Base-by-base conservation (phyloP, 2,113 vertebrate species). In the Hyperoodon ampullatus region DNA sequence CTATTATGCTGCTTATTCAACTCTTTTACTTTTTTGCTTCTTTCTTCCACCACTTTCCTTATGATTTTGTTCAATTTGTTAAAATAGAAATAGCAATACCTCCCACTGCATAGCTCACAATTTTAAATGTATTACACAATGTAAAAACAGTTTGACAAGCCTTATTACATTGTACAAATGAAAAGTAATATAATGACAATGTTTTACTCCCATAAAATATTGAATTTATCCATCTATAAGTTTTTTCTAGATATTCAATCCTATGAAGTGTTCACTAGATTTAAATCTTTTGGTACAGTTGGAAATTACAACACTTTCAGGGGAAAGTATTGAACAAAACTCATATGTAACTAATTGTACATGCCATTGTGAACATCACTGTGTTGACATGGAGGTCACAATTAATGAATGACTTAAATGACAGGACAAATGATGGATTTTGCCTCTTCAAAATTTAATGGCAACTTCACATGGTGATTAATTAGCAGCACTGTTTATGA, bases 371-470 rank as follows among this genome's bases (percentile, higher is more conserved):
- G 93, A 96, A 58, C 63, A 92, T 42, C 14, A 12, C 35, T 47
- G 24, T 87, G 55, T 78, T 55, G 61, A 86, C 58, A 78, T 26
- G 8, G 60, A 91, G 44, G 71, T 93, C 86, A 96, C 89, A 86
- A 84, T 88, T 90, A 93, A 94, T 66, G 75, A 92, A 72, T 86
- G 53, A 19, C 63, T 78, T 88, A 93, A 95, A 53, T 81, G 80
- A 93, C 26, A 90, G 78, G 24, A 65, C 39, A 87, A 71, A 88
- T 90, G 72, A 95, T 95, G 63, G 28, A 81, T 95, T 93, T 33
- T 87, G 60, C 33, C 33, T 60, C 33, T 96, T 94, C 53, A 26
- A 53, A 74, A 18, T 60, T 72, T 66, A 90, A 93, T 75, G 60
- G 39, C 47, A 70, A 65, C 78, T 60, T 78, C 33, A 42, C 55